phyloP scores from a whole-genome alignment of 2,888 invertebrate genomes.

The Phalangium opilio region DNA sequence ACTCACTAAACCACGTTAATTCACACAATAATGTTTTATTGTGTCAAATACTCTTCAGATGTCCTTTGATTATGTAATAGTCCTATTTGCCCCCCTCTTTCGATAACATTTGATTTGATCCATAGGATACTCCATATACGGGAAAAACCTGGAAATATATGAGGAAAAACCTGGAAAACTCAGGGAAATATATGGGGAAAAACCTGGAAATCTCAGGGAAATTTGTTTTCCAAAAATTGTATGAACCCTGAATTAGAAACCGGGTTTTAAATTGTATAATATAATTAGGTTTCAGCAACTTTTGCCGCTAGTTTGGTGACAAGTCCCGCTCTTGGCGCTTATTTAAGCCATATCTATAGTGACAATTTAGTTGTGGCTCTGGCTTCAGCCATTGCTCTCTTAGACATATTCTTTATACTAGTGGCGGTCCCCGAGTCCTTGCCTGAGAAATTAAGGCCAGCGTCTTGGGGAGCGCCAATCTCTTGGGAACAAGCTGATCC shows the following conservation, averaged over 20 bases:
- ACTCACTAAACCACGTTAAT: no score
- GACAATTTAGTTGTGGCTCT: slow-evolving; percentile 75
- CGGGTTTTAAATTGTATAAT: background rate
- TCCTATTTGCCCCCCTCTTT: no score
- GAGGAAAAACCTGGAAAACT: no score
- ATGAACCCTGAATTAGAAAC: background rate
- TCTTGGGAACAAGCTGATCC: slow-evolving; percentile 98
- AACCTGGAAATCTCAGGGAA: no score
- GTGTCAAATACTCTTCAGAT: background rate
- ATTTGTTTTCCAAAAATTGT: background rate
- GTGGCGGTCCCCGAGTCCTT: slow-evolving; percentile 96
- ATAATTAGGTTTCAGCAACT: slow-evolving; percentile 64
- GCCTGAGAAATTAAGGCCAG: slow-evolving; percentile 70
- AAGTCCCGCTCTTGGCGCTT: slow-evolving; percentile 84
- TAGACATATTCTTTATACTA: slow-evolving; percentile 95
- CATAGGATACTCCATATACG: no score
- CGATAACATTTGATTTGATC: no score
- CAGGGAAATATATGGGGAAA: no score
- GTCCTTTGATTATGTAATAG: no score
- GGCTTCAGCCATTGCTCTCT: slow-evolving; percentile 81
- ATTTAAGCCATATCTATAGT: slow-evolving; percentile 47
- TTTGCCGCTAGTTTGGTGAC: slow-evolving; percentile 99
- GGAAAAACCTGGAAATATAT: no score
- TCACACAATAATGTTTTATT: no score
- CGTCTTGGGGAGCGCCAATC: slow-evolving; percentile 70